A percentile compares a stretch with the other conserved stretches of the same genome.
Evolutionary conservation across 2,888 invertebrate species (phyloP).

Genomic region (Parnassius glacialis): DNA sequence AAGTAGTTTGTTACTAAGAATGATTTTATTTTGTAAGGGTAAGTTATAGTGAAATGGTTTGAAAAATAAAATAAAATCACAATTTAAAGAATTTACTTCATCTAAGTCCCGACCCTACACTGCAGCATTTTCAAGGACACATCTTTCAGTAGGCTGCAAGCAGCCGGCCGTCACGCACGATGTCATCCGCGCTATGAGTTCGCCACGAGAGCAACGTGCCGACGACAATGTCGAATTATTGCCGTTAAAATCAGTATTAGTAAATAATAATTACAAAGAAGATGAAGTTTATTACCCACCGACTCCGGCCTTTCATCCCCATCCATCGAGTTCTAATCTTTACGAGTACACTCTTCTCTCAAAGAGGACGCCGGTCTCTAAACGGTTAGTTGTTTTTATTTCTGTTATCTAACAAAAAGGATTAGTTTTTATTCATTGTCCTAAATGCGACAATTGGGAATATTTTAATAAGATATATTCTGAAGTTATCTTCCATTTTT

Average conservation of each 20-base stretch:
- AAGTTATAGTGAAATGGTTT: no score
- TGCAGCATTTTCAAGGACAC: constrained; percentile 45
- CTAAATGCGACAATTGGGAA: background rate
- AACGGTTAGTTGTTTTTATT: constrained; percentile 52
- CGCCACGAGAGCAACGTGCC: constrained; percentile 57
- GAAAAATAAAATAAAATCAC: background rate
- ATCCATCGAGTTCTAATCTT: constrained; percentile 63
- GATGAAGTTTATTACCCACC: constrained; percentile 70
- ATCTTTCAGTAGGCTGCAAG: constrained; percentile 53
- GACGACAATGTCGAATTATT: constrained; percentile 70
- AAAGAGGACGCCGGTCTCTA: constrained; percentile 76
- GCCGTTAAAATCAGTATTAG: constrained; percentile 71
- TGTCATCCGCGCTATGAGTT: constrained; percentile 62
- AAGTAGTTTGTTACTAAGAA: background rate
- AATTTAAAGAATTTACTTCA: constrained; percentile 20
- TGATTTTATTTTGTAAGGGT: no score
- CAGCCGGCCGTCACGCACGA: constrained; percentile 53
- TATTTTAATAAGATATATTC: background rate
- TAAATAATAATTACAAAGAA: constrained; percentile 66
- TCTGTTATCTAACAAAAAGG: constrained; percentile 20
- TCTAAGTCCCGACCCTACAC: constrained; percentile 34
- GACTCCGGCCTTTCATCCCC: constrained; percentile 52
- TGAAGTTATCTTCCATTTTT: no score
- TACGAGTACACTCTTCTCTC: constrained; percentile 72
- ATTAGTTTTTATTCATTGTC: background rate